Evolutionary conservation across 2,888 invertebrate species (phyloP), one percentile per base, ranked within the genome.

Genomic region (Liopterus haemorrhoidalis): DNA sequence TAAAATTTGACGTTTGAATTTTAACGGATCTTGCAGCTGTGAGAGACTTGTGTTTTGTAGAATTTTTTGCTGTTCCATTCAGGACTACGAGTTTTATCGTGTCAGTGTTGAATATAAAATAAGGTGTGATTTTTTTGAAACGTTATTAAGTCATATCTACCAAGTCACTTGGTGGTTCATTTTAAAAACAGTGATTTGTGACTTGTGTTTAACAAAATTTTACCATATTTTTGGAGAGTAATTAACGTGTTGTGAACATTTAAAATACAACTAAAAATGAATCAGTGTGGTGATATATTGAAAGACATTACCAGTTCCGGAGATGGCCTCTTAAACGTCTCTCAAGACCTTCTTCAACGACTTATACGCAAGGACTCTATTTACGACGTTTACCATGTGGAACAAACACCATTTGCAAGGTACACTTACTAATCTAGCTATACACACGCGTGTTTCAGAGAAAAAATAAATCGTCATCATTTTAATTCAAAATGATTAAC

Each of bases 361-460:
- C 71, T 85, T 65, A 76, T 85, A 67, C 79, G 81, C 59, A 75
- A 78, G 65, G 80, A 82, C 64, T 79, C 83, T 59, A 85, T 86
- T 69, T 78, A 81, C 58, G 79, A 82, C 59, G 78, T 82, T 55
- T 86, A 85, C 69, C 79, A 83, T 68, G 83, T 86, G 60, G 85
- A 86, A 69, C 82, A 84, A 70, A 83, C 83, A 62, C 85, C 85
- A 63, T 85, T 86, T 73, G 86, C 85, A 75, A 85, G 86, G 86
- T 85, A 73, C 72, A 73, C 62, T 35, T 39, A 39, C 50, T 49
- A 50, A 49, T 52, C 12, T 16, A 20, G 18, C 11, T 8, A 14
- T 19, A 19, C 6, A 33, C 12, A 11, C 5, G 33, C n/a, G n/a
- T n/a, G n/a, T n/a, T n/a, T n/a, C n/a, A 24, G 24, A 24, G n/a